These are phyloP conservation scores for Adoxophyes honmai DNA, from an alignment of 1,140 invertebrate species.

Conservation along the genomic window DNA sequence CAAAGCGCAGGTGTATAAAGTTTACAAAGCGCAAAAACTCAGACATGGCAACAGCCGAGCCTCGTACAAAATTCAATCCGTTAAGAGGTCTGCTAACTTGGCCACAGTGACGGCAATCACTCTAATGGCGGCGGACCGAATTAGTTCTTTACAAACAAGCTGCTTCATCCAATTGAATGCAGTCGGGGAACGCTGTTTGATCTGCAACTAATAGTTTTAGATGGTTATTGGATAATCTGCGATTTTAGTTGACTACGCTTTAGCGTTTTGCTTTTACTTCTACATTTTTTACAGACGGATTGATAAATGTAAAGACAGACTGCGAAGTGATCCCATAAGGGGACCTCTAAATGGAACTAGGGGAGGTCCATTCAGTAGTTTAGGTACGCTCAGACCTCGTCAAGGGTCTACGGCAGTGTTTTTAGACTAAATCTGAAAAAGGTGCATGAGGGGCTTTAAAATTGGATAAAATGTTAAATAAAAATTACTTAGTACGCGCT, in stretches of 20 bases:
- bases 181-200: conserved; percentile 1
- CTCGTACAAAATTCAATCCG: conserved; percentile 27
- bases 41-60: neutral
- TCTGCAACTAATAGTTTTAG: conserved; percentile 12
- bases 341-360: no score
- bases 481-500: no score
- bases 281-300: neutral
- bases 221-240: conserved; percentile 14
- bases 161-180: conserved; percentile 19
- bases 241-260: no score
- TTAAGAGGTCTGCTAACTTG: conserved; percentile 20
- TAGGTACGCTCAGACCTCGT: no score
- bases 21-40: conserved; percentile 9
- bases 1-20: neutral
- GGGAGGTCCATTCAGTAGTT: no score
- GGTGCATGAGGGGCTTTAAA: no score
- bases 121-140: conserved; percentile 24
- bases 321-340: no score
- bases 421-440: no score
- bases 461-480: no score
- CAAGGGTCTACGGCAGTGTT: no score
- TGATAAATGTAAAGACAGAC: no score
- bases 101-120: conserved; percentile 24
- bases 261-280: no score
- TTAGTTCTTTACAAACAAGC: conserved; percentile 24